A percentile compares a stretch with the other conserved stretches of the same genome.
phyloP scores from a whole-genome alignment of 2,113 vertebrate species.

The Tympanuchus pallidicinctus region DNA sequence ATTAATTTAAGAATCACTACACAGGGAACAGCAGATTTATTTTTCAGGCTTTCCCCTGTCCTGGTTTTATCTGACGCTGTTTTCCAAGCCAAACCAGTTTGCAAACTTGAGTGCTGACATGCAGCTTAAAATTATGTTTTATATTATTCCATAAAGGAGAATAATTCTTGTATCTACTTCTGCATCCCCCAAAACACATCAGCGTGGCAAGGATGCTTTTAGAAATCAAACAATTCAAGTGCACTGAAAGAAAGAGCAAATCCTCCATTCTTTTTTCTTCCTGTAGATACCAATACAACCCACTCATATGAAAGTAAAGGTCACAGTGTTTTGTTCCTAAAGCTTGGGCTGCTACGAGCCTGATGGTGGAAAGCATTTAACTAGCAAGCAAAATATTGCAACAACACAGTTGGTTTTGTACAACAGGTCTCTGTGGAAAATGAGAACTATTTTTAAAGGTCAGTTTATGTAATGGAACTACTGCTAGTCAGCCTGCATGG shows the following conservation, averaged over 20 bases:
- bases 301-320: background rate
- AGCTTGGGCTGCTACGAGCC: background rate
- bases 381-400: constrained; percentile 7
- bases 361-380: background rate
- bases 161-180: background rate
- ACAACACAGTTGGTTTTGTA: background rate
- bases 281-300: background rate
- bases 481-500: background rate
- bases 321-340: background rate
- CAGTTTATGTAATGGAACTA: background rate
- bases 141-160: background rate
- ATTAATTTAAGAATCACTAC: background rate
- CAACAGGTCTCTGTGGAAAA: background rate
- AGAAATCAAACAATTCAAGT: background rate
- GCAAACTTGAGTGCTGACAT: background rate
- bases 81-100: background rate
- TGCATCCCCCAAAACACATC: fast-evolving
- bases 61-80: background rate
- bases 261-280: background rate
- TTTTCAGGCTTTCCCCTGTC: background rate
- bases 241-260: background rate
- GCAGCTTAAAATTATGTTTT: background rate
- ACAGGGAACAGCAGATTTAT: background rate
- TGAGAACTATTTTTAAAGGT: constrained; percentile 40
- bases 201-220: background rate